phyloP scores from a whole-genome alignment of 2,888 invertebrate species.

The Rosalia funebris region DNA sequence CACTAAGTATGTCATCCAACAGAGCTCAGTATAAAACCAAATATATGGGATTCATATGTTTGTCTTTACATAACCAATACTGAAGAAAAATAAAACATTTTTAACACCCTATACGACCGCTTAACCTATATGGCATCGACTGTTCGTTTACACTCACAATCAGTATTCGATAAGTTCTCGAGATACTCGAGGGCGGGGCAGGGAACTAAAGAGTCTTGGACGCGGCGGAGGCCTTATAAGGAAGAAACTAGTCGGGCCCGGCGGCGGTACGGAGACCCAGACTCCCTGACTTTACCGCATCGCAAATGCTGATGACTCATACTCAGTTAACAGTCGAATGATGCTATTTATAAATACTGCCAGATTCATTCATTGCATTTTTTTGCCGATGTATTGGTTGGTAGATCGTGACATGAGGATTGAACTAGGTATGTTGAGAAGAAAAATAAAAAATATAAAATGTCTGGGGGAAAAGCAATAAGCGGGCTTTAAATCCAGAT shows the following conservation, averaged over 20 bases:
- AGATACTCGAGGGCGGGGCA: conserved; percentile 21
- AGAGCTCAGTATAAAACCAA: too few relatives aligned
- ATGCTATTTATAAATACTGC: conserved; percentile 14
- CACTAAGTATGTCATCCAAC: too few relatives aligned
- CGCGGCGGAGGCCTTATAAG: conserved; percentile 31
- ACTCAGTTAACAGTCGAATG: conserved; percentile 13
- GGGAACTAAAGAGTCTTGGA: conserved; percentile 24
- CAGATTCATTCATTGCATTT: neutral
- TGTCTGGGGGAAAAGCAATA: too few relatives aligned
- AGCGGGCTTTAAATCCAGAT: too few relatives aligned
- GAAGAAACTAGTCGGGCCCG: conserved; percentile 28
- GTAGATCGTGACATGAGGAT: too few relatives aligned
- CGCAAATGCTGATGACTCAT: conserved; percentile 21
- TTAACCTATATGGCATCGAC: neutral
- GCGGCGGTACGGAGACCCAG: conserved; percentile 38
- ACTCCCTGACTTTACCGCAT: conserved; percentile 37
- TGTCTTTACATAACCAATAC: too few relatives aligned
- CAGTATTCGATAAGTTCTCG: neutral
- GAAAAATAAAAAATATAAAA: too few relatives aligned
- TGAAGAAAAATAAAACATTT: too few relatives aligned
- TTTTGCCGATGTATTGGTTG: neutral
- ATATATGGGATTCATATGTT: too few relatives aligned
- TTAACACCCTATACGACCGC: neutral
- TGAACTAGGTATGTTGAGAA: too few relatives aligned
- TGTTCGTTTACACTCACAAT: neutral